Evolutionary conservation across 2,113 vertebrate species (phyloP).

Genomic region (Rhinichthys klamathensis): DNA sequence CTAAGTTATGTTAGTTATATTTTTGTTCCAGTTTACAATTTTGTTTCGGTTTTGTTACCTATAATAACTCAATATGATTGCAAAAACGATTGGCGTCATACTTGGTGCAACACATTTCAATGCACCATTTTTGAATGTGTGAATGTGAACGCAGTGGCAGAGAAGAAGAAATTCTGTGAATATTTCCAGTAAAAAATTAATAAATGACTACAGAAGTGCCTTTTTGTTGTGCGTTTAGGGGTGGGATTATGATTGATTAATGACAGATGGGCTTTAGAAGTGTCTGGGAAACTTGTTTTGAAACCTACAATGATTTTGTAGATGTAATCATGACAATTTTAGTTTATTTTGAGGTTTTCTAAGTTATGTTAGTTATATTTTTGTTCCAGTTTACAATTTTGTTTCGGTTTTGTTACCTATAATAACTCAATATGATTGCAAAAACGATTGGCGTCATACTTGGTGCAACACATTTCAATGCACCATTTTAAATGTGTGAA

Average conservation of each 20-base stretch:
- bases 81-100: background rate
- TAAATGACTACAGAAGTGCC: too few species aligned
- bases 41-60: background rate
- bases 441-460: background rate
- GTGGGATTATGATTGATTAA: background rate
- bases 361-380: background rate
- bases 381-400: too few species aligned
- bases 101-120: background rate
- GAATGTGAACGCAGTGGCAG: background rate
- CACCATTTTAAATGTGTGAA: background rate
- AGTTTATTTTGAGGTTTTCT: too few species aligned
- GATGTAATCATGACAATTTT: background rate
- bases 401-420: background rate
- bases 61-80: background rate
- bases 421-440: background rate
- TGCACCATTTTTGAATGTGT: background rate
- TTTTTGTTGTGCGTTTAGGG: background rate
- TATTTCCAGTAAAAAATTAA: too few species aligned
- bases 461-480: background rate
- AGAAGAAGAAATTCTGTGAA: background rate
- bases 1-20: background rate
- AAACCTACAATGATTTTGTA: background rate
- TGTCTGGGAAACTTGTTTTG: background rate
- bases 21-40: too few species aligned
- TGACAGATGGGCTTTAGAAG: background rate